A percentile compares a stretch with the other conserved stretches of the same genome.
Evolutionary conservation across 2,797 vertebrate species (phyloP).

Genomic region (Hemitrygon akajei): DNA sequence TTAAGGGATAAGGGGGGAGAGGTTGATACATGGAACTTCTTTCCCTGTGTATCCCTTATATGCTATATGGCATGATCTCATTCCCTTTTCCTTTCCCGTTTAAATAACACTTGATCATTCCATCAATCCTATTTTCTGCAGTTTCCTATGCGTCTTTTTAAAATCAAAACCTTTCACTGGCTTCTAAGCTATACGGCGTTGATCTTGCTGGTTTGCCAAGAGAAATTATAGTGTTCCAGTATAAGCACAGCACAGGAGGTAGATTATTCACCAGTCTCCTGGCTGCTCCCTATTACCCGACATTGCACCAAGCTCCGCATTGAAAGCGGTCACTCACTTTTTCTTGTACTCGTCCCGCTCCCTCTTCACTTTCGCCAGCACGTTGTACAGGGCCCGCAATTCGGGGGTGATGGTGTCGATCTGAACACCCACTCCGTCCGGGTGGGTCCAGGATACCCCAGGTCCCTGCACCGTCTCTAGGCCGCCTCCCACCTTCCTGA

Average conservation of each 20-base stretch:
- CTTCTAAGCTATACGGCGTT: neutral
- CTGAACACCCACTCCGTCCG: slow-evolving; percentile 75
- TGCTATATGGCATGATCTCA: too few species aligned
- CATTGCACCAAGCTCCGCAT: slow-evolving; percentile 29
- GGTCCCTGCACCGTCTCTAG: slow-evolving; percentile 79
- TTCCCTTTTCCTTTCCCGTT: too few species aligned
- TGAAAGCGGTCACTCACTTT: slow-evolving; percentile 54
- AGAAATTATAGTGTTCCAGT: neutral
- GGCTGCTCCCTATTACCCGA: neutral
- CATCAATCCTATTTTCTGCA: neutral
- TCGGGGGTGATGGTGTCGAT: slow-evolving; percentile 92
- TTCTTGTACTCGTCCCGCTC: slow-evolving; percentile 76
- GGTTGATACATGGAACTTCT: too few species aligned
- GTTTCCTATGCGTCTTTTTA: neutral
- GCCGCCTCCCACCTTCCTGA: slow-evolving; percentile 76
- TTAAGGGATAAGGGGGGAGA: too few species aligned
- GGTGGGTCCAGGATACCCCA: slow-evolving; percentile 75
- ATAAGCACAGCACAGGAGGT: too few species aligned
- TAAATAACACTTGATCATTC: neutral
- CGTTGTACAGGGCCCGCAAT: slow-evolving; percentile 78
- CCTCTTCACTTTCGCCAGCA: slow-evolving; percentile 79
- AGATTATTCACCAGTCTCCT: slow-evolving; percentile 41
- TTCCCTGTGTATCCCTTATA: too few species aligned
- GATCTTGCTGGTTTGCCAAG: neutral
- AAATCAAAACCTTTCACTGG: neutral